Conservation (phyloP, 1,140 invertebrate genomes). For the Heliconius congener region DNA sequence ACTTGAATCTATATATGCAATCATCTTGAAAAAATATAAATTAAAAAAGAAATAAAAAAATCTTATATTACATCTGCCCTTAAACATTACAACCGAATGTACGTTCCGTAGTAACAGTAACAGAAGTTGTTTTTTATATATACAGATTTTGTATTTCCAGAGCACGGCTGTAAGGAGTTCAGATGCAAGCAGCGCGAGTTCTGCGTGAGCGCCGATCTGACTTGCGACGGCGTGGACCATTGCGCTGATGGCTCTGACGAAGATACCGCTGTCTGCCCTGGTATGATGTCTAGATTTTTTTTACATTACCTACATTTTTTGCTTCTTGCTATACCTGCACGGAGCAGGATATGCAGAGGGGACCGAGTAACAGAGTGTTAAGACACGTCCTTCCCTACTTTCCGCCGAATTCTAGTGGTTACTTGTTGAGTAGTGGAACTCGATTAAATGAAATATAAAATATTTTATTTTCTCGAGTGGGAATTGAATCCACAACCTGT, state of each 20-base stretch:
- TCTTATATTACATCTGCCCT: no score
- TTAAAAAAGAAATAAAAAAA: no score
- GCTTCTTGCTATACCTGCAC: background rate
- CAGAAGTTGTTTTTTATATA: constrained; percentile 1
- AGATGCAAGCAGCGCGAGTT: constrained; percentile 91
- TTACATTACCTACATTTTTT: background rate
- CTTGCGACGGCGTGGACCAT: constrained; percentile 95
- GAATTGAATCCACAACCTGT: no score
- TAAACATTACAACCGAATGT: no score
- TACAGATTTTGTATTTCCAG: constrained; percentile 82
- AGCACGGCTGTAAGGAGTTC: constrained; percentile 93
- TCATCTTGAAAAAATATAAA: no score
- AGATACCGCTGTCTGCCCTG: constrained; percentile 89
- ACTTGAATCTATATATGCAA: no score
- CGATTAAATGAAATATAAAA: background rate
- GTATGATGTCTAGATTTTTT: constrained; percentile 74
- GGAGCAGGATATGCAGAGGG: no score
- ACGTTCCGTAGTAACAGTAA: background rate
- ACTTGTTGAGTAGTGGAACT: no score
- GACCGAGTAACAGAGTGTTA: background rate
- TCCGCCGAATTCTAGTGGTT: background rate
- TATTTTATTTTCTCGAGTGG: no score
- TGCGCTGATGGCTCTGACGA: constrained; percentile 96
- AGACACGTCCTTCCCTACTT: background rate
- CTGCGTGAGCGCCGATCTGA: constrained; percentile 93